These are phyloP conservation scores for Drosophila kurseongensis DNA, from an alignment of 1,140 invertebrate genomes.

Conservation along the genomic window DNA sequence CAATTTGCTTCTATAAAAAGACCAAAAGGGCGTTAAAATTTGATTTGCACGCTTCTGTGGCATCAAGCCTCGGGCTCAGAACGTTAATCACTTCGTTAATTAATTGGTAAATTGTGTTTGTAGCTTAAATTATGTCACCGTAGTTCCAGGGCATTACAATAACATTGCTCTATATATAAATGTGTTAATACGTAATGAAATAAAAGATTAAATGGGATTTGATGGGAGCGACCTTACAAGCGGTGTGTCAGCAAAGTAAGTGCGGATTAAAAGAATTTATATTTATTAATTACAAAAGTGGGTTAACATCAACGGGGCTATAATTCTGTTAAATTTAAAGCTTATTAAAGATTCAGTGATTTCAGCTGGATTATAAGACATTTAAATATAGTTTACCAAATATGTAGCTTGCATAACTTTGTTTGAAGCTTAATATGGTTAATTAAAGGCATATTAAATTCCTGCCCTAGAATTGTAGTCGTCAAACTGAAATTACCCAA, in stretches of 20 bases:
- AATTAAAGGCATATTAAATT: too few relatives aligned
- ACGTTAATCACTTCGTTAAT: slow-evolving; percentile 69
- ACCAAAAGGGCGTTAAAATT: slow-evolving; percentile 67
- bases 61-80: slow-evolving; percentile 25
- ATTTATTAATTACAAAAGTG: slow-evolving; percentile 20
- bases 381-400: background rate
- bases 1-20: slow-evolving; percentile 64
- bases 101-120: slow-evolving; percentile 70
- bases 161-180: slow-evolving; percentile 12
- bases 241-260: slow-evolving; percentile 11
- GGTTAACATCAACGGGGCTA: slow-evolving; percentile 7
- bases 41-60: slow-evolving; percentile 58
- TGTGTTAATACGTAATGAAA: slow-evolving; percentile 69
- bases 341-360: too few relatives aligned
- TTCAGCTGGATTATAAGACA: too few relatives aligned
- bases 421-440: too few relatives aligned
- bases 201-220: slow-evolving; percentile 59
- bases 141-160: slow-evolving; percentile 4
- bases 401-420: too few relatives aligned
- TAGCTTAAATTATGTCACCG: slow-evolving; percentile 61
- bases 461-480: too few relatives aligned
- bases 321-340: background rate
- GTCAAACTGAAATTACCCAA: background rate
- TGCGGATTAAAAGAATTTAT: slow-evolving; percentile 31
- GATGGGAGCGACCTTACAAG: slow-evolving; percentile 35